Evolutionary conservation across 2,797 vertebrate species (phyloP), one percentile per base, ranked within the genome.

Genomic region (Bovichtus diacanthus): DNA sequence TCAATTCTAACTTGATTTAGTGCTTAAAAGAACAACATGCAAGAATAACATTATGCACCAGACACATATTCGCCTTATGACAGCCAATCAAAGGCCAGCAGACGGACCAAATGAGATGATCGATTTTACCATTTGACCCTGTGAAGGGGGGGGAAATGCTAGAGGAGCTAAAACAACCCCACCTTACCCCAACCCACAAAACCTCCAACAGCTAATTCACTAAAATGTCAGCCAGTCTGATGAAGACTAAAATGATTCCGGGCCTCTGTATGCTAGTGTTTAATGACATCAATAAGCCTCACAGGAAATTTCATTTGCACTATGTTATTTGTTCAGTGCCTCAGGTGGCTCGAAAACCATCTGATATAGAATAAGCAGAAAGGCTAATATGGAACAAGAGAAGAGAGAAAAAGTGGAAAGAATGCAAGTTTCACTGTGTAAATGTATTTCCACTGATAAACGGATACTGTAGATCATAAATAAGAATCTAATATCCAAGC

Each of bases 211-310:
- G 94, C 94, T 96, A 96, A 96, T 96, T 94, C 91, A 94, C 92
- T 94, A 94, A 96, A 93, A 95, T 96, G 96, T 95, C 95, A 96
- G 89, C 86, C 88, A 67, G 77, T 90, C 87, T 95, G 93, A 96
- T 92, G 94, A 96, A 95, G 94, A 94, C 92, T 95, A 93, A 95
- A 95, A 95, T 95, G 94, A 95, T 95, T 94, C 82, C 67, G 90
- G 91, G 93, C 92, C 90, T 93, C 88, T 92, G 94, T 95, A 94
- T 94, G 95, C 91, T 93, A 85, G 90, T 94, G 93, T 95, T 95
- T 96, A 96, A 97, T 96, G 94, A 96, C 93, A 96, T 95, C 95
- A 95, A 94, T 95, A 95, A 93, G 95, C 92, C 91, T 94, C 89
- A 90, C 82, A 94, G 94, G 91, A 96, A 95, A 95, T 95, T 94